Evolutionary conservation across 1,140 invertebrate genomes (phyloP), one percentile per base, ranked within the genome.

Genomic region (Tetraneura akinire): DNA sequence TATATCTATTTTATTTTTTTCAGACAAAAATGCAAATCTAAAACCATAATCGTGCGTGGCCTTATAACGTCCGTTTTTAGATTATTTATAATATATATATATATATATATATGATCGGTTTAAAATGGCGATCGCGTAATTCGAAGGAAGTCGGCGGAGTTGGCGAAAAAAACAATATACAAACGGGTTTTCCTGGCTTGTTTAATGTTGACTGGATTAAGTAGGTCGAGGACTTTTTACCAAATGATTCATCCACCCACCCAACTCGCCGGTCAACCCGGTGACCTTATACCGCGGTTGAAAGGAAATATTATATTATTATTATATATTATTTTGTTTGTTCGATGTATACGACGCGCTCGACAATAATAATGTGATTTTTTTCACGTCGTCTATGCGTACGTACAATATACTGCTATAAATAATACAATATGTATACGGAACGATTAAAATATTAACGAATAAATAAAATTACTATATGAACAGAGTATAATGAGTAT

Each of bases 241-340:
- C 55, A 60, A 60, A 78, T 78, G 74, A 78, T 78, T 62, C 74
- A 78, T 78, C 74, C 74, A 47, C 74, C 74, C 74, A 78, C 74
- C 74, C 53, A 60, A 47, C 55, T 47, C 51, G 16, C 53, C 18
- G 53, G 74, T 78, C 74, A 60, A 78, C 53, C 55, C 53, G 74
- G 53, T 47, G 74, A 78, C 74, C 74, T 78, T 78, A 78, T 32
- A 37, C 32, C 32, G 32, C 51, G 55, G 74, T 78, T 45, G 74
- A 78, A 78, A 78, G 74, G 55, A 78, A 78, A 78, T 78, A 78
- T 78, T 47, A 37, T 37, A 37, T 37, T 37, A 37, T 37, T 37
- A 37, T 37, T 3, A 37, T 37, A 37, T 37, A 37, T n/a, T n/a
- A 60, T 78, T 74, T 74, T 57, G 51, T 74, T 74, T 57, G 71